Conservation (phyloP, 2,797 vertebrate genomes). For the Naso thynnoides region DNA sequence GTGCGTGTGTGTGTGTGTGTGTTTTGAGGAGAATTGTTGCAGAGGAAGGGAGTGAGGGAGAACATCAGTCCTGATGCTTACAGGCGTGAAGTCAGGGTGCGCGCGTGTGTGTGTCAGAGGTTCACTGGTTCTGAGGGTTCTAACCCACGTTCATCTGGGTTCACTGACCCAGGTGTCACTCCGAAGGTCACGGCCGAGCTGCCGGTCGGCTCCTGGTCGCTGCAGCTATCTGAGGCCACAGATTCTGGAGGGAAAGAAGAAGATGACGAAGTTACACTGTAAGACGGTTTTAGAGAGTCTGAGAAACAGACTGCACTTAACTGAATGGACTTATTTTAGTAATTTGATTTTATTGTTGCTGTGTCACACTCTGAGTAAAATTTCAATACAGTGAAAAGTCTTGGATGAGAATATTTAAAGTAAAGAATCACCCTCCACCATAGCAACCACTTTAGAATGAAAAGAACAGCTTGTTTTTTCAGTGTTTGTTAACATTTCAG, state of each 20-base stretch:
- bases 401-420: neutral
- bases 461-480: neutral
- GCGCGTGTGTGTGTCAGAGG: constrained; percentile 40
- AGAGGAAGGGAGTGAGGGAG: constrained; percentile 6
- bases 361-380: neutral
- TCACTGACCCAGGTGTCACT: constrained; percentile 56
- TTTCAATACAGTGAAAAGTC: neutral
- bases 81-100: constrained; percentile 29
- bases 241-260: constrained; percentile 19
- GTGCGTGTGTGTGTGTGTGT: constrained; percentile 19
- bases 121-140: constrained; percentile 51
- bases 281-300: too few species aligned
- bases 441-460: neutral
- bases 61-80: constrained; percentile 39
- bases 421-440: neutral
- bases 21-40: neutral
- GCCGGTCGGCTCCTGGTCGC: constrained; percentile 25
- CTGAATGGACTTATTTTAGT: too few species aligned
- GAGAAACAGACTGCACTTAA: neutral
- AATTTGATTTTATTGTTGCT: neutral
- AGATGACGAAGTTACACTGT: too few species aligned
- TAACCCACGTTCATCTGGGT: constrained; percentile 59
- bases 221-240: constrained; percentile 44
- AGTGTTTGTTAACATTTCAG: too few species aligned
- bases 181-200: constrained; percentile 55